phyloP scores from a whole-genome alignment of 2,113 vertebrate species.

The Anolis carolinensis region DNA sequence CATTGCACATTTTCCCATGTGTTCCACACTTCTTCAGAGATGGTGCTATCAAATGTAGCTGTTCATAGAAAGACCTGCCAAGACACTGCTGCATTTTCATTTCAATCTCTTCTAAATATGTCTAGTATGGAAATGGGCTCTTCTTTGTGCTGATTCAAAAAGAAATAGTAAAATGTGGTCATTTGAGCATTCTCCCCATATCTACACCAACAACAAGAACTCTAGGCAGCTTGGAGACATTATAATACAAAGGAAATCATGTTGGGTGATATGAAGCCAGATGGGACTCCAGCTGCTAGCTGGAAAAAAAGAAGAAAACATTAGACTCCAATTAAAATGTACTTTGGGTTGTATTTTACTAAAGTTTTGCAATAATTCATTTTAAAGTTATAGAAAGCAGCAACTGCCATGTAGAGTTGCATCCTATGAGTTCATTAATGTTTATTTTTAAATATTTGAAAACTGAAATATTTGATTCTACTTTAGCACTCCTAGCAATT shows the following conservation, averaged over 20 bases:
- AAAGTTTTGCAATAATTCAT: slow-evolving; percentile 61
- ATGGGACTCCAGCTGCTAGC: slow-evolving; percentile 69
- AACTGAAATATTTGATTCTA: background rate
- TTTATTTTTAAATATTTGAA: slow-evolving; percentile 56
- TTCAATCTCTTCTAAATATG: background rate
- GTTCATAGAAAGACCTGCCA: slow-evolving; percentile 3
- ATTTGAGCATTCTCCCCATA: slow-evolving; percentile 18
- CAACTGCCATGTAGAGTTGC: slow-evolving; percentile 6
- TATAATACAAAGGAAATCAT: slow-evolving; percentile 55
- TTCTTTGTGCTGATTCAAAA: slow-evolving; percentile 29
- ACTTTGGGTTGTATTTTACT: slow-evolving; percentile 53
- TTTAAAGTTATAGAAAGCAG: slow-evolving; percentile 48
- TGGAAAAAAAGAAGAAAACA: slow-evolving; percentile 58
- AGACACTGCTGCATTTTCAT: slow-evolving; percentile 14
- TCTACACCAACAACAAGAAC: slow-evolving; percentile 34
- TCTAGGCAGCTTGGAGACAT: slow-evolving; percentile 59
- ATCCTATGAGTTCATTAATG: slow-evolving; percentile 16
- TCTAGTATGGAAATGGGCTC: slow-evolving; percentile 34
- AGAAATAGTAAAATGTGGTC: slow-evolving; percentile 37
- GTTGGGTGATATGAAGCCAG: slow-evolving; percentile 60
- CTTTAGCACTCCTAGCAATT: background rate
- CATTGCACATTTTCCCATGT: background rate
- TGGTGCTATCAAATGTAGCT: background rate
- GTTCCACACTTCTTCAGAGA: slow-evolving; percentile 17
- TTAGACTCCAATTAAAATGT: slow-evolving; percentile 65